Evolutionary conservation across 2,888 invertebrate genomes (phyloP), one percentile per base, ranked within the genome.

Genomic region (Thymelicus lineola): DNA sequence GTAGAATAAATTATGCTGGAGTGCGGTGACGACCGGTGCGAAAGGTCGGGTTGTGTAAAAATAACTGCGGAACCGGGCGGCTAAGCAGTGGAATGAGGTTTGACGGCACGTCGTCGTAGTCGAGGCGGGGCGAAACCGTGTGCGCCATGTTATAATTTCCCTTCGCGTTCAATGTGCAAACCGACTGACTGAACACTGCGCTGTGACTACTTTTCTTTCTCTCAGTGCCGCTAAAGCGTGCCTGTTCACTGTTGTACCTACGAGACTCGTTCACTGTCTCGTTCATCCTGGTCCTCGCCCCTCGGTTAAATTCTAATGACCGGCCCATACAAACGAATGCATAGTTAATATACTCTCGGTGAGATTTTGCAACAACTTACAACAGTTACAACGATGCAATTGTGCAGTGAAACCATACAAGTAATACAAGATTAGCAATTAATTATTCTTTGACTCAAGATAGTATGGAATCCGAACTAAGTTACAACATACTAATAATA

Each of bases 41-140:
- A 93, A 92, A 93, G 93, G 92, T 93, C 91, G 92, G 90, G 84
- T 89, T 90, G 93, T 92, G 93, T 93, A 93, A 93, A 93, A 93
- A 93, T 93, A 93, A 92, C 92, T 91, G 92, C 93, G 93, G 92
- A 92, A 93, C 90, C 90, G 89, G 87, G 91, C 91, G 87, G 90
- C 91, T 90, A 90, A 90, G 89, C 90, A 86, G 87, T 89, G 93
- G 93, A 92, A 92, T 92, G 93, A 92, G 91, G 91, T 92, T 93
- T 91, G 93, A 92, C 92, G 91, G 91, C 91, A 90, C 91, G 91
- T 88, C 91, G 91, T 88, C 91, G 92, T 92, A 90, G 89, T 86
- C 82, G 88, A 91, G 92, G 93, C 91, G 93, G 92, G 91, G 79
- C 91, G 91, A 91, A 90, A 87, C 89, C 88, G 89, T 87, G 86